Percentiles rank a stretch among this genome's conserved stretches.
Conservation (phyloP, 2,113 vertebrate species). For the Neodontobutis hainanensis region DNA sequence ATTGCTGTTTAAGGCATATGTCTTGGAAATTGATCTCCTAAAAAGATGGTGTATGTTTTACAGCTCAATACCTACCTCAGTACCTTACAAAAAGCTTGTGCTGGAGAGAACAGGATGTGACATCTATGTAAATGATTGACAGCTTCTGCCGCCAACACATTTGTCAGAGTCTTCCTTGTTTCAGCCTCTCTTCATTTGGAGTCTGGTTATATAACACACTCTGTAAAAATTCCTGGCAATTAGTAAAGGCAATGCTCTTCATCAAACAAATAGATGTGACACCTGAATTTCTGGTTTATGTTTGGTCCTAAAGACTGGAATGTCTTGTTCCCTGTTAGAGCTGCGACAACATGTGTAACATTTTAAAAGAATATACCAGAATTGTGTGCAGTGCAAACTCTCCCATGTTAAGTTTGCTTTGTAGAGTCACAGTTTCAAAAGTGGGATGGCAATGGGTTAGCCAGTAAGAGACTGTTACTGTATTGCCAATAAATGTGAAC, state of each 20-base stretch:
- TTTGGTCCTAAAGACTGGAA: background rate
- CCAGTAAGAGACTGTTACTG: no score
- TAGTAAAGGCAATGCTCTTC: background rate
- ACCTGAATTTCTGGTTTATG: background rate
- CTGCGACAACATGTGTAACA: no score
- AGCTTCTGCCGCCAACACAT: background rate
- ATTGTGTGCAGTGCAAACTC: no score
- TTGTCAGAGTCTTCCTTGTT: background rate
- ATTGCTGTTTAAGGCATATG: no score
- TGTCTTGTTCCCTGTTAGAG: no score
- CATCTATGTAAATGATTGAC: slow-evolving; percentile 3
- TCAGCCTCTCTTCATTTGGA: background rate
- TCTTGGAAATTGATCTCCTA: no score
- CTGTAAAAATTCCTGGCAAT: background rate
- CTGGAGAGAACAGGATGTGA: background rate
- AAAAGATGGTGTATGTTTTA: background rate
- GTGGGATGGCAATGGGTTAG: no score
- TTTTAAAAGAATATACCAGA: no score
- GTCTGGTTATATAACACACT: background rate
- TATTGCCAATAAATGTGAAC: no score
- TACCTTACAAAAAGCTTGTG: background rate
- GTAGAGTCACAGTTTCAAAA: no score
- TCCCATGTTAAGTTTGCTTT: no score
- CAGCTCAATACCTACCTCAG: no score
- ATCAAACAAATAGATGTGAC: background rate